Evolutionary conservation across 2,113 vertebrate genomes (phyloP).

Genomic region (Bubo bubo): DNA sequence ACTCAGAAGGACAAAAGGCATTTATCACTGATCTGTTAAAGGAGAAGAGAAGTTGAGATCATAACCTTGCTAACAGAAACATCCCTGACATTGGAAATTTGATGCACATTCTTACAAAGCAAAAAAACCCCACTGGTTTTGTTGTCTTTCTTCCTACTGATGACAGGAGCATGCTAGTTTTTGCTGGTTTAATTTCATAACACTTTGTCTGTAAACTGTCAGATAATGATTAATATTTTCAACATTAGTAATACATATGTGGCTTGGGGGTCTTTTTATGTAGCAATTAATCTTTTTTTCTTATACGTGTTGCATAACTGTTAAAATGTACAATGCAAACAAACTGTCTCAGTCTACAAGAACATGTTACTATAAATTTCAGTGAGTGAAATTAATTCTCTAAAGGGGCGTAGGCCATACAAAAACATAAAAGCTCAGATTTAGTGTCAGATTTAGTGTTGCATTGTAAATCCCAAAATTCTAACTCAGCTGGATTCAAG

Average conservation of each 20-base stretch:
- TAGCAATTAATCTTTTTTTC: not conserved
- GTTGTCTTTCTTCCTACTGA: not conserved
- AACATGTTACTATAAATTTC: not conserved
- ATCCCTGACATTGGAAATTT: not conserved
- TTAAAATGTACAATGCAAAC: not conserved
- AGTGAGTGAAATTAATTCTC: not conserved
- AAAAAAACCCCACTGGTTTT: not conserved
- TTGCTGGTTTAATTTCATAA: not conserved
- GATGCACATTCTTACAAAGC: not conserved
- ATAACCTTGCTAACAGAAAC: not conserved
- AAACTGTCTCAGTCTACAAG: not conserved
- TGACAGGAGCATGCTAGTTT: not conserved
- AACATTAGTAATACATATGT: not conserved
- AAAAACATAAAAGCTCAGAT: not conserved
- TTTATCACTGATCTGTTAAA: not conserved
- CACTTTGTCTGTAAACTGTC: not conserved
- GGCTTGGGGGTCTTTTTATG: not conserved
- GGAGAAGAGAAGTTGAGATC: not conserved
- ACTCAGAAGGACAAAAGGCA: fast-evolving
- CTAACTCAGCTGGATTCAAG: not conserved
- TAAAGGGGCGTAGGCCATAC: not conserved
- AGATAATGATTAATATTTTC: not conserved
- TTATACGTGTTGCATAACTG: not conserved
- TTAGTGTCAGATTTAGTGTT: not conserved
- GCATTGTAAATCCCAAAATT: not conserved